Percentiles rank a stretch among this genome's conserved stretches.
Conservation (phyloP, 2,797 vertebrate genomes). For the Anabacerthia variegaticeps region DNA sequence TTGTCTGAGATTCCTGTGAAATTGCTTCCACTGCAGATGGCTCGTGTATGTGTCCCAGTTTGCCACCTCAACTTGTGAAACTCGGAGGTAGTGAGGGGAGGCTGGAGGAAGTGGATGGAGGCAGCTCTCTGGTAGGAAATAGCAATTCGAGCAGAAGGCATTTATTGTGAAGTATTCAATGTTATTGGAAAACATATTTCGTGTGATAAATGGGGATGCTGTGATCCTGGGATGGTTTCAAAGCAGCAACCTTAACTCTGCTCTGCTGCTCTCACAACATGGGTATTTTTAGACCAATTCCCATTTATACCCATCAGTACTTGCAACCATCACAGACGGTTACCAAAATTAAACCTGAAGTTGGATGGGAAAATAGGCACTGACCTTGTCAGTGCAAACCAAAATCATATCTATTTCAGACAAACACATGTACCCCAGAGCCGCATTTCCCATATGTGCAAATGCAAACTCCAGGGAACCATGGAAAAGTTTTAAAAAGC, state of each 20-base stretch:
- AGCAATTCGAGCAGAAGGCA: background rate
- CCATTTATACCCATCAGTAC: slow-evolving; percentile 38
- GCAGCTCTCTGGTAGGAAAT: background rate
- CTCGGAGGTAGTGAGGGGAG: background rate
- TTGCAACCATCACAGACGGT: background rate
- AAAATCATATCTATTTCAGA: slow-evolving; percentile 11
- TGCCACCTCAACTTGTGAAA: background rate
- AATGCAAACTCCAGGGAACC: background rate
- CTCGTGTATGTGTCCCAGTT: background rate
- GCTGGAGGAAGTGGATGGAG: background rate
- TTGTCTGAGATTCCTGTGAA: background rate
- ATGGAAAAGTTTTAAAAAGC: background rate
- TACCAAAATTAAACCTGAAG: slow-evolving; percentile 45
- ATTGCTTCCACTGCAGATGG: background rate
- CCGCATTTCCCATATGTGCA: background rate
- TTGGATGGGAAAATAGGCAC: slow-evolving; percentile 30
- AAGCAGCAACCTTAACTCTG: background rate
- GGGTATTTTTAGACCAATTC: slow-evolving; percentile 43
- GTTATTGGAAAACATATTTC: background rate
- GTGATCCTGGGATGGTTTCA: background rate
- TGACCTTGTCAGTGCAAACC: slow-evolving; percentile 47
- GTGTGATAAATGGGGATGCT: background rate
- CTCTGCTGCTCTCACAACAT: background rate
- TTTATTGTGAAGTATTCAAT: background rate
- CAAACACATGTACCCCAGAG: background rate